These are phyloP conservation scores for Panagrolaimus sp. DNA, from an alignment of 1,140 invertebrate genomes.

Conservation along the genomic window DNA sequence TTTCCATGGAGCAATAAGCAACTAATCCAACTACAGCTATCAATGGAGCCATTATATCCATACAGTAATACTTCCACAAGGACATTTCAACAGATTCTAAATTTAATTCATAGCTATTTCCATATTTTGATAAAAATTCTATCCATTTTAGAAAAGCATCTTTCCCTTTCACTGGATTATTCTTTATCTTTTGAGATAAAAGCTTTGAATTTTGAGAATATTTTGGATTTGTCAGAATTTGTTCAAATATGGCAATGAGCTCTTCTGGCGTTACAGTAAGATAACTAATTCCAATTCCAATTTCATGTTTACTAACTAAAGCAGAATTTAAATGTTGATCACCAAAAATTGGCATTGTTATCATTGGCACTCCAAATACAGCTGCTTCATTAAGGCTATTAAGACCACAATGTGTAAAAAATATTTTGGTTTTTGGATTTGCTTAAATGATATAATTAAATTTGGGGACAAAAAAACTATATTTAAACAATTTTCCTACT, in stretches of 20 bases:
- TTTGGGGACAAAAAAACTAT: constrained; percentile 1
- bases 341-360: constrained; percentile 66
- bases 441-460: constrained; percentile 60
- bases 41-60: background rate
- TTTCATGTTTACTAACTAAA: background rate
- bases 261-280: background rate
- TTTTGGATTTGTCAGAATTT: constrained; percentile 11
- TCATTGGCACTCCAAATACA: constrained; percentile 66
- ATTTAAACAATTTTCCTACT: too few relatives aligned
- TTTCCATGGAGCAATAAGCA: too few relatives aligned
- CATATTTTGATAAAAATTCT: background rate
- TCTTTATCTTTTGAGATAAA: background rate
- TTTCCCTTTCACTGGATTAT: background rate
- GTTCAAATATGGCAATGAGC: background rate
- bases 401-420: constrained; percentile 67
- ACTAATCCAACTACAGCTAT: background rate
- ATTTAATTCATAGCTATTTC: background rate
- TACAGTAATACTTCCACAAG: background rate
- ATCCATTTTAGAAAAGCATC: constrained; percentile 2
- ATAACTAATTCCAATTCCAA: constrained; percentile 13
- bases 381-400: constrained; percentile 67
- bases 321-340: constrained; percentile 62
- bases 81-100: constrained; percentile 2
- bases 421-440: constrained; percentile 67
- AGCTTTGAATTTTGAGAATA: constrained; percentile 15